Base-by-base conservation (phyloP, 2,797 vertebrate genomes). In the Anas capensis region DNA sequence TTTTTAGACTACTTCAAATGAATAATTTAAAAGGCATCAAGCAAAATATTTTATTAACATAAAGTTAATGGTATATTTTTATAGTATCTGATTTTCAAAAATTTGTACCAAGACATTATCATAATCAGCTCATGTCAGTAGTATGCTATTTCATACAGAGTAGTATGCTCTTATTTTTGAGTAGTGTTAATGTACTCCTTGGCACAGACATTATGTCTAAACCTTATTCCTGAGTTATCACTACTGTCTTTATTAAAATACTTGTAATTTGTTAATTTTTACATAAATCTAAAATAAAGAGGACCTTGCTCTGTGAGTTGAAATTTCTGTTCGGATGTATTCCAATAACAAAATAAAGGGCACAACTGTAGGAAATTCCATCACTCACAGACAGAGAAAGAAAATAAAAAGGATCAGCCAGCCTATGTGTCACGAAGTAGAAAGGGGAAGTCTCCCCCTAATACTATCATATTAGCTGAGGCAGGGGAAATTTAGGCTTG, bases 1-100 rank as follows among this genome's bases (percentile, higher is more conserved):
- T 98, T 98, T 98, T 98, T 98, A 98, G 98, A 98, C 97, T 97
- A 95, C 97, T 98, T 97, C 95, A 97, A 97, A 98, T 98, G 98
- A 98, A 98, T 98, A 98, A 98, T 98, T 98, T 98, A 98, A 98
- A 98, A 97, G 97, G 95, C 97, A 98, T 97, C 97, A 97, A 98
- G 97, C 97, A 98, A 98, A 98, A 98, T 98, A 98, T 98, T 98
- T 98, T 98, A 98, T 98, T 98, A 98, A 98, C 98, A 98, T 98
- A 98, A 98, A 98, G 96, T 97, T 98, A 98, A 98, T 97, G 97
- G 97, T 98, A 98, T 98, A 98, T 98, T 98, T 98, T 98, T 98
- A 97, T 95, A 95, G 97, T 98, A 98, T 98, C 97, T 98, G 98
- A 98, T 98, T 98, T 98, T 97, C 96, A 97, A 96, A 97, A 98